Conservation (phyloP, 2,888 invertebrate genomes). For the Macrostomum cliftonense region DNA sequence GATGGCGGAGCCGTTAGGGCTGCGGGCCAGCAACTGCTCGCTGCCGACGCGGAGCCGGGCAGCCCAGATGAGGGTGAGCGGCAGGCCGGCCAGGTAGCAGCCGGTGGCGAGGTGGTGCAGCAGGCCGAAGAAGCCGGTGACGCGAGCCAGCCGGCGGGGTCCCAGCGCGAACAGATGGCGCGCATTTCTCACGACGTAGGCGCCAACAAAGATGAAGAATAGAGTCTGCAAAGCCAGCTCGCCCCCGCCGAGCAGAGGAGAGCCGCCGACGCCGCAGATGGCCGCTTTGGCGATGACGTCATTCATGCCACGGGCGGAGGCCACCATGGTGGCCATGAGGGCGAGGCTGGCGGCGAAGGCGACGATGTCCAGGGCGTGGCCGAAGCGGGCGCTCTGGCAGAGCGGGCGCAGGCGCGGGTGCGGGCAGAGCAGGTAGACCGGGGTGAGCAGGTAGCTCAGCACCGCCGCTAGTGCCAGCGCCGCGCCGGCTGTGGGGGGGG, state of each 20-base stretch:
- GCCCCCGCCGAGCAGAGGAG: slow-evolving; percentile 10
- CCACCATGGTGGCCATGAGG: not conserved
- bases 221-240: slow-evolving; percentile 12
- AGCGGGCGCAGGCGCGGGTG: too few relatives aligned
- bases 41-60: too few relatives aligned
- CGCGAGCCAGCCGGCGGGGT: slow-evolving; percentile 3
- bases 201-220: not conserved
- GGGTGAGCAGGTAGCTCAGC: too few relatives aligned
- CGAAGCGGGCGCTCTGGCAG: too few relatives aligned
- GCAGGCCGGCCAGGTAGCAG: not conserved
- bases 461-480: slow-evolving; percentile 26
- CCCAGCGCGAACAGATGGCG: slow-evolving; percentile 6
- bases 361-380: too few relatives aligned
- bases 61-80: too few relatives aligned
- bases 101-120: slow-evolving; percentile 8
- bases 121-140: slow-evolving; percentile 2
- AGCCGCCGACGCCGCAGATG: not conserved
- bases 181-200: slow-evolving; percentile 3
- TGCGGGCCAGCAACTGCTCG: too few relatives aligned
- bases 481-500: slow-evolving; percentile 15
- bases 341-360: not conserved
- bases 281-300: not conserved
- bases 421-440: too few relatives aligned
- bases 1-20: too few relatives aligned
- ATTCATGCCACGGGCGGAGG: not conserved